A percentile compares a stretch with the other conserved stretches of the same genome.
These are phyloP conservation scores for Troides aeacus DNA, from an alignment of 2,888 invertebrate species.

Conservation along the genomic window DNA sequence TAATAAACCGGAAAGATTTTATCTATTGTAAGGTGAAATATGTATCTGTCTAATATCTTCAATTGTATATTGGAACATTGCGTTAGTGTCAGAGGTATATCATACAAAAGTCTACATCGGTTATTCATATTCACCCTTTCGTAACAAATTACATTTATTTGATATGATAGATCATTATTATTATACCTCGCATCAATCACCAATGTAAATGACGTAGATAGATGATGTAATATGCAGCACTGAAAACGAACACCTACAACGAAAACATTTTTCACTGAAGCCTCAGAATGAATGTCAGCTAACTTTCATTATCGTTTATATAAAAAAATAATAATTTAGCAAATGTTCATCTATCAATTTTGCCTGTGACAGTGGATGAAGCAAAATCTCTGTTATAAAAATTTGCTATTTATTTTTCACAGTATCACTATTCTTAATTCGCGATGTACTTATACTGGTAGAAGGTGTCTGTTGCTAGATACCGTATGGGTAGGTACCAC, in stretches of 20 bases:
- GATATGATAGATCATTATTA: conserved; percentile 14
- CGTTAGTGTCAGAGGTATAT: too few species aligned
- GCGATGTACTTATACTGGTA: too few species aligned
- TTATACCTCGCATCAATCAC: conserved; percentile 17
- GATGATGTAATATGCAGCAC: conserved; percentile 10
- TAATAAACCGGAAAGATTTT: not conserved
- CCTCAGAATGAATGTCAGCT: not conserved
- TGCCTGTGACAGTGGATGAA: not conserved
- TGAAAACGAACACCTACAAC: conserved; percentile 1
- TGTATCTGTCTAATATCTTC: not conserved
- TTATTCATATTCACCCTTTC: conserved; percentile 6
- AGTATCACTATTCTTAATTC: too few species aligned
- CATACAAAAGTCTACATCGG: not conserved
- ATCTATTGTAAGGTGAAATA: not conserved
- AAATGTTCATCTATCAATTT: not conserved
- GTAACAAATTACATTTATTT: conserved; percentile 5
- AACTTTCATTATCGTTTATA: not conserved
- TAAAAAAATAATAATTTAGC: not conserved
- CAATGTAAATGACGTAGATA: conserved; percentile 12
- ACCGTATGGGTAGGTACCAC: too few species aligned
- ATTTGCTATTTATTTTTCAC: too few species aligned
- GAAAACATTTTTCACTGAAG: not conserved
- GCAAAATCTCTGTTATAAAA: too few species aligned
- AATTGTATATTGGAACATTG: not conserved
- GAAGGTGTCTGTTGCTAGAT: too few species aligned